Evolutionary conservation across 2,797 vertebrate genomes (phyloP), one percentile per base, ranked within the genome.

Genomic region (Spinus pinus): DNA sequence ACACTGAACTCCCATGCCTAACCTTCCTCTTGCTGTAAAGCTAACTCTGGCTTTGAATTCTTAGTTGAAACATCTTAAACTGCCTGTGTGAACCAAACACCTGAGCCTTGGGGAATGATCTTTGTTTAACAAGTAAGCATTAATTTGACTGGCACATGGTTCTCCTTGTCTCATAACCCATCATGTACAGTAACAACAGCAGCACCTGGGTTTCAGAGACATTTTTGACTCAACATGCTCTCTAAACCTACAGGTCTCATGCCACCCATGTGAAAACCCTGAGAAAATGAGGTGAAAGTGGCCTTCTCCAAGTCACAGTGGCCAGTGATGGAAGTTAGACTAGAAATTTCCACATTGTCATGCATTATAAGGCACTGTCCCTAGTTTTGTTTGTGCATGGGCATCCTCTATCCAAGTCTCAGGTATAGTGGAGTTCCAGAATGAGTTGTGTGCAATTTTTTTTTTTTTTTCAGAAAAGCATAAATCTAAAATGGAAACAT

Each of bases 1-100:
- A 69, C 67, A n/a, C n/a, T 66, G 66, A 95, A 54, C 64, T 91
- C 62, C 44, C 35, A 25, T 28, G 19, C 49, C 77, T 84, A 66
- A 91, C 46, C 60, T 58, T 54, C 75, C 22, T 65, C 50, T 93
- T 61, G 75, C 69, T 64, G 4, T 67, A 83, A 74, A 90, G 47
- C 50, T 83, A 33, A 51, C 18, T n/a, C 58, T 86, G 46, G 58
- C 44, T 88, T 86, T 84, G 60, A 86, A 77, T 84, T 73, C 64
- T 80, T 46, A 21, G 44, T 61, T 30, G 2, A 79, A 93, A 72
- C n/a, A 31, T 49, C 44, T 78, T 58, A 28, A 86, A 62, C 70
- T 44, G 50, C 22, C 71, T 28, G 2, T 14, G 9, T 67, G 46
- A 91, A 67, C 41, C 49, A 82, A 71, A 46, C 10, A 18, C 41